A percentile compares a stretch with the other conserved stretches of the same genome.
Evolutionary conservation across 2,888 invertebrate genomes (phyloP).

Genomic region (Anarsia innoxiella): DNA sequence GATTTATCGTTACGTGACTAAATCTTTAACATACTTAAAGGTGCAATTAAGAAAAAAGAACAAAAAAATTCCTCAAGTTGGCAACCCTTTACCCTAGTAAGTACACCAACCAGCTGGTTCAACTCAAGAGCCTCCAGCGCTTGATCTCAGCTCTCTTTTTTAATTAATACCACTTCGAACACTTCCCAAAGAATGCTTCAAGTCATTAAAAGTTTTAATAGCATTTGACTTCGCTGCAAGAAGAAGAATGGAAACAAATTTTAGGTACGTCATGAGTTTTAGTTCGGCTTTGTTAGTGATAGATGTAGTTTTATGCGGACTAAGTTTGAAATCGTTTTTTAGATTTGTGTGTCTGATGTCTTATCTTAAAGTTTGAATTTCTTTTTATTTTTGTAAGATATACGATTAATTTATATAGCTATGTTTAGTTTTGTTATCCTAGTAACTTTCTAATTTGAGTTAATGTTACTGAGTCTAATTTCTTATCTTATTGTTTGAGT

Average conservation of each 20-base stretch:
- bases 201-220: constrained; percentile 74
- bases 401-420: not conserved
- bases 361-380: constrained; percentile 10
- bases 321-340: not conserved
- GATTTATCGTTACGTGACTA: too few species aligned
- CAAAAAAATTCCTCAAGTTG: too few species aligned
- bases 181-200: constrained; percentile 67
- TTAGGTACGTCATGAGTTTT: constrained; percentile 51
- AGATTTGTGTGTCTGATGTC: not conserved
- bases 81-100: too few species aligned
- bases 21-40: too few species aligned
- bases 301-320: not conserved
- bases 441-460: too few species aligned
- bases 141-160: constrained; percentile 61
- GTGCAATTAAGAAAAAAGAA: too few species aligned
- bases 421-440: not conserved
- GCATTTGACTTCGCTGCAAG: constrained; percentile 57
- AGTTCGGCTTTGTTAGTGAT: constrained; percentile 23
- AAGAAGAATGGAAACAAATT: constrained; percentile 59
- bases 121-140: constrained; percentile 5
- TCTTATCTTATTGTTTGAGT: too few species aligned
- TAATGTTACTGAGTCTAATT: too few species aligned
- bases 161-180: constrained; percentile 74
- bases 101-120: constrained; percentile 10
- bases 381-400: not conserved